A percentile compares a stretch with the other conserved stretches of the same genome.
Evolutionary conservation across 1,140 invertebrate genomes (phyloP).

Genomic region (Pemphigus obesinymphae): DNA sequence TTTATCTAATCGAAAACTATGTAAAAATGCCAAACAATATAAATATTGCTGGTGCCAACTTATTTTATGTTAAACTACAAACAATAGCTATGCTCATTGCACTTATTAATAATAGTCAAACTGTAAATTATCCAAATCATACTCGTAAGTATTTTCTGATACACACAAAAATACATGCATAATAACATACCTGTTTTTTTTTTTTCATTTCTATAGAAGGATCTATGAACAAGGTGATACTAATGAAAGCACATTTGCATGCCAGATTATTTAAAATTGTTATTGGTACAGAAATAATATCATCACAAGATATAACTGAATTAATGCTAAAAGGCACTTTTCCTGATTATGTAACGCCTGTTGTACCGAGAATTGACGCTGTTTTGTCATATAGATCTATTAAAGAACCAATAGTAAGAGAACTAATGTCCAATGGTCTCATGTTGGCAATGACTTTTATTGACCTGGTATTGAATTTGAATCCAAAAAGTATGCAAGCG

Average conservation of each 20-base stretch:
- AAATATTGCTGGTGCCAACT: slow-evolving; percentile 17
- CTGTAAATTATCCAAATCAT: not conserved
- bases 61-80: slow-evolving; percentile 26
- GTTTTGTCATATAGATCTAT: not conserved
- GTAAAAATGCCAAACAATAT: slow-evolving; percentile 28
- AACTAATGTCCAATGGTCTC: slow-evolving; percentile 29
- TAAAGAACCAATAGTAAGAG: slow-evolving; percentile 1
- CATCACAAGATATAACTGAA: slow-evolving; percentile 35
- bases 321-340: slow-evolving; percentile 19
- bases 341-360: slow-evolving; percentile 6
- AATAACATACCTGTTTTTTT: not conserved
- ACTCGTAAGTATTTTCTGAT: not conserved
- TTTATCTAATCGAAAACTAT: slow-evolving; percentile 20
- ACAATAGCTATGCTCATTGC: slow-evolving; percentile 27
- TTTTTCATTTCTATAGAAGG: not conserved
- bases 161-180: not conserved
- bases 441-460: slow-evolving; percentile 18
- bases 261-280: slow-evolving; percentile 27
- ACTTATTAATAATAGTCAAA: slow-evolving; percentile 9
- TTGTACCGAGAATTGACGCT: slow-evolving; percentile 11
- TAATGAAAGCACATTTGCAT: slow-evolving; percentile 17
- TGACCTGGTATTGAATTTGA: slow-evolving; percentile 2
- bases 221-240: not conserved
- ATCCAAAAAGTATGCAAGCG: slow-evolving; percentile 29
- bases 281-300: slow-evolving; percentile 34